Evolutionary conservation across 2,888 invertebrate genomes (phyloP).

Genomic region (Drosophila testacea): DNA sequence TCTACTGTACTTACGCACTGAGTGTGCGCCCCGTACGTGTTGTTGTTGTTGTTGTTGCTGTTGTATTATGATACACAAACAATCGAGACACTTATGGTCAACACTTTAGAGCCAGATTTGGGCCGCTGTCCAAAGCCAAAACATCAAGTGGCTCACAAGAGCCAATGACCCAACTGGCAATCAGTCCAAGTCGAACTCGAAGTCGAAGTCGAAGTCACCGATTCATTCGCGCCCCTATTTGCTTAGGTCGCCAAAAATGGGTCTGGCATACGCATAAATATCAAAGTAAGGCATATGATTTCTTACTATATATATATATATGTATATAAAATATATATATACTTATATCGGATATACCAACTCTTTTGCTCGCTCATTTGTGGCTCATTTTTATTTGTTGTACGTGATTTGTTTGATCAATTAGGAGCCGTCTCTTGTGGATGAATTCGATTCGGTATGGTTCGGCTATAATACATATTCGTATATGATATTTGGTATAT

Average conservation of each 20-base stretch:
- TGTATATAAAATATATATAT: slow-evolving; percentile 6
- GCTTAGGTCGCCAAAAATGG: slow-evolving; percentile 82
- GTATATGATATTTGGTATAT: slow-evolving; percentile 9
- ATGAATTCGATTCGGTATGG: slow-evolving; percentile 19
- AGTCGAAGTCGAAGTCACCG: slow-evolving; percentile 5
- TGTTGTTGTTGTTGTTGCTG: slow-evolving; percentile 24
- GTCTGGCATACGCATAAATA: slow-evolving; percentile 77
- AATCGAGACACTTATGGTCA: slow-evolving; percentile 82
- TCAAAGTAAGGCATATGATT: slow-evolving; percentile 77
- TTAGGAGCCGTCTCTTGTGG: slow-evolving; percentile 34
- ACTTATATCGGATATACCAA: slow-evolving; percentile 35
- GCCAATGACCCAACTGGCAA: slow-evolving; percentile 75
- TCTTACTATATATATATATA: slow-evolving; percentile 67
- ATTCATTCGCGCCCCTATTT: slow-evolving; percentile 74
- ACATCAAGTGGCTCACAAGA: slow-evolving; percentile 72
- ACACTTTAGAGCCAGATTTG: slow-evolving; percentile 82
- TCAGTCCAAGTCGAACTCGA: slow-evolving; percentile 34
- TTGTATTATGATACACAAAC: slow-evolving; percentile 80
- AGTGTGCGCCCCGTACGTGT: slow-evolving; percentile 47
- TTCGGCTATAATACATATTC: slow-evolving; percentile 9
- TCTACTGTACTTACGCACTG: slow-evolving; percentile 84
- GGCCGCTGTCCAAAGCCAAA: slow-evolving; percentile 60
- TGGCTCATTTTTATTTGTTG: slow-evolving; percentile 74
- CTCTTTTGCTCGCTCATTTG: slow-evolving; percentile 63
- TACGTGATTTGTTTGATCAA: slow-evolving; percentile 67